A percentile compares a stretch with the other conserved stretches of the same genome.
phyloP scores from a whole-genome alignment of 1,140 invertebrate genomes.

The Pseudomyrmex flavicornis region DNA sequence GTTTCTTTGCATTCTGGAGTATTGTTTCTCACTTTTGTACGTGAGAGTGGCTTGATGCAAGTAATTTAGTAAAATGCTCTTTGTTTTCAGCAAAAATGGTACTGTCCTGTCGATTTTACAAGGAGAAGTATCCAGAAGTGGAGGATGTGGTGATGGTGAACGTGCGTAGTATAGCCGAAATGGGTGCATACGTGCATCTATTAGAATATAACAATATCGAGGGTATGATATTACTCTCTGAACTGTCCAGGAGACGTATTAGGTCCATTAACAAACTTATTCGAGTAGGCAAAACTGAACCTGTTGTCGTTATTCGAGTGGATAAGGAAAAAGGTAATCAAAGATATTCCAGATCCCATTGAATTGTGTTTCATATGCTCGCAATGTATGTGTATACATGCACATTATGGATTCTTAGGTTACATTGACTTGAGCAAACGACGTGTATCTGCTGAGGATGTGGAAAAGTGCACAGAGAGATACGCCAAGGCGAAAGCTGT shows the following conservation, averaged over 20 bases:
- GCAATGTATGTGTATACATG: background rate
- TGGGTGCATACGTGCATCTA: conserved; percentile 99
- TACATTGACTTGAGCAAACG: conserved; percentile 99
- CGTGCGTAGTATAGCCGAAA: conserved; percentile 98
- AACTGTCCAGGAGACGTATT: conserved; percentile 98
- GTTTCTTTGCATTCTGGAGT: background rate
- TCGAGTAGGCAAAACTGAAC: conserved; percentile 98
- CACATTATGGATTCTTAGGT: conserved; percentile 86
- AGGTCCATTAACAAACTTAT: conserved; percentile 99
- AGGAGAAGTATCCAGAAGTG: conserved; percentile 98
- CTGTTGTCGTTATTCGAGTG: conserved; percentile 99
- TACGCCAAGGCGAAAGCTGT: conserved; percentile 99
- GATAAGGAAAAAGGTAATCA: conserved; percentile 98
- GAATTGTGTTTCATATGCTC: too few species aligned
- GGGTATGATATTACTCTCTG: conserved; percentile 97
- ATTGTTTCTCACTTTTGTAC: background rate
- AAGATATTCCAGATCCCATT: background rate
- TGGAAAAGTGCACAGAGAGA: conserved; percentile 98
- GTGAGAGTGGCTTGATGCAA: background rate
- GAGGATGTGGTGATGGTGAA: conserved; percentile 99
- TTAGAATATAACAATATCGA: conserved; percentile 99
- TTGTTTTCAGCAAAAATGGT: conserved; percentile 89
- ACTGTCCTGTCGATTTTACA: conserved; percentile 98
- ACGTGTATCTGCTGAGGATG: conserved; percentile 98
- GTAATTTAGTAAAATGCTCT: background rate